Evolutionary conservation across 1,140 invertebrate genomes (phyloP), one percentile per base, ranked within the genome.

Genomic region (Tribolium castaneum): DNA sequence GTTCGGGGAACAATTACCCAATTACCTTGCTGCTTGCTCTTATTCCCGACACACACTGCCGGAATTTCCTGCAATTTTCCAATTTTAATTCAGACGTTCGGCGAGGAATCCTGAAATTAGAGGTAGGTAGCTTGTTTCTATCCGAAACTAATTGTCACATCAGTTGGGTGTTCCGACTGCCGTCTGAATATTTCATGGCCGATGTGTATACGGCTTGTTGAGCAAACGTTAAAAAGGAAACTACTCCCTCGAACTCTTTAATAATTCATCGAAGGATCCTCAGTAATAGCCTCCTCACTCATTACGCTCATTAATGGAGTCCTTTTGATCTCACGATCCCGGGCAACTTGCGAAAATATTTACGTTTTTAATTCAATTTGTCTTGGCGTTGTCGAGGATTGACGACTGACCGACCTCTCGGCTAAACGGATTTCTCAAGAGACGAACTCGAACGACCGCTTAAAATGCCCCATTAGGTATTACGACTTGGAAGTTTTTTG

Each of bases 1-100:
- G 76, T 54, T 82, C 76, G 45, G 22, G 76, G 81, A 82, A 82
- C 81, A 80, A 82, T 82, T 82, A 82, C 79, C 79, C 81, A 82
- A 82, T 82, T 82, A 80, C 79, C 74, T 78, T 76, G 50, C 62
- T 70, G 76, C 75, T 77, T 72, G 71, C 75, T 80, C 71, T 77
- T 77, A 80, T 80, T 73, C 74, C 51, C 49, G 19, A 51, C 56
- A 51, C 35, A 78, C 77, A 22, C 66, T 49, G 3, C 34, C 39
- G 70, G 70, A 66, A 62, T 78, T 59, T 49, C 70, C 45, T 62
- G 39, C 56, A 62, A 75, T 78, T 77, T 62, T 62, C 62, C 49
- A 39, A 50, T 56, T 78, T 54, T 66, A 70, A 70, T 78, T 74
- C 45, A 70, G 35, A 78, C 75, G 49, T 71, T 78, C 49, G 39